phyloP scores from a whole-genome alignment of 2,113 vertebrate species.

The Cyphomyrus plagiostoma region DNA sequence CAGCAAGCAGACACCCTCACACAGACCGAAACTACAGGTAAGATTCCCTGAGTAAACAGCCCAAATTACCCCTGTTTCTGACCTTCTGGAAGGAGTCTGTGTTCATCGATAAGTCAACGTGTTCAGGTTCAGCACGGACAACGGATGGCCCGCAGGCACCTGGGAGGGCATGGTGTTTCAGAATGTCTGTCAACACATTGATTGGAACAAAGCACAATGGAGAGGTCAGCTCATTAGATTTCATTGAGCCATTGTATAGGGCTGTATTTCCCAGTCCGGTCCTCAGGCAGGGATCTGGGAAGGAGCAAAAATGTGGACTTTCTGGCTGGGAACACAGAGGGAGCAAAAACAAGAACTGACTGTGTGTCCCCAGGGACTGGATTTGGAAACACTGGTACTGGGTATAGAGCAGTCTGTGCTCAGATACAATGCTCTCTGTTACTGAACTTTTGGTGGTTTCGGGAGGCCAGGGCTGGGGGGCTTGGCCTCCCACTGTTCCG shows the following conservation, averaged over 20 bases:
- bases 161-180: neutral
- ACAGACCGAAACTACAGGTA: neutral
- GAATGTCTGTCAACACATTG: neutral
- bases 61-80: neutral
- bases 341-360: neutral
- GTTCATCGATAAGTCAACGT: neutral
- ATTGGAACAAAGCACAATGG: neutral
- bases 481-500: neutral
- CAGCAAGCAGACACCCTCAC: neutral
- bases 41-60: neutral
- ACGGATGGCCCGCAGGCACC: neutral
- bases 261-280: neutral
- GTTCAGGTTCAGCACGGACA: neutral
- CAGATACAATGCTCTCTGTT: neutral
- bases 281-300: neutral
- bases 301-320: neutral
- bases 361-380: neutral
- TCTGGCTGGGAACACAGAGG: neutral
- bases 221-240: neutral
- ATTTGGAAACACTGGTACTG: neutral
- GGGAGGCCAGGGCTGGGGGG: neutral
- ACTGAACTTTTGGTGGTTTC: neutral
- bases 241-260: neutral
- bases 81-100: neutral
- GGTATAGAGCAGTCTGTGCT: neutral